phyloP scores from a whole-genome alignment of 2,113 vertebrate species.

The Cavia aperea region DNA sequence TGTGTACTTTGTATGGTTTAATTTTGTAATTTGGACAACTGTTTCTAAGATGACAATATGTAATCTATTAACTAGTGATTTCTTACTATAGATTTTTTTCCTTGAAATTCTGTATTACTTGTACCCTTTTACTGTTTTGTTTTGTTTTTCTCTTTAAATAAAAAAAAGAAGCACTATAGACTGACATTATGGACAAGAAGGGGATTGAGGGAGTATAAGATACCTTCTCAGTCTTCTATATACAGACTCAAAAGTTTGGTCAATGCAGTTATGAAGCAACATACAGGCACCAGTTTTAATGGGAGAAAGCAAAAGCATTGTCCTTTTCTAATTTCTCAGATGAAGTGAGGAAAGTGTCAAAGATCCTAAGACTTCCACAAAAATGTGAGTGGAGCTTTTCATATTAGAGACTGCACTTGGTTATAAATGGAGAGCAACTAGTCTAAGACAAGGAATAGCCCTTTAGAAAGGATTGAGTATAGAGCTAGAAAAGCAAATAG shows the following conservation, averaged over 20 bases:
- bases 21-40: too few relatives aligned
- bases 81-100: too few relatives aligned
- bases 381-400: not conserved
- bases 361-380: not conserved
- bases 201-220: not conserved
- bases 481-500: too few relatives aligned
- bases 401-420: not conserved
- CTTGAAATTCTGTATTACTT: too few relatives aligned
- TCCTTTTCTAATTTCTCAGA: not conserved
- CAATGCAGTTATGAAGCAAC: not conserved
- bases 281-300: not conserved
- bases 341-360: not conserved
- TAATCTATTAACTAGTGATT: too few relatives aligned
- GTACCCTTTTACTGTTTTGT: too few relatives aligned
- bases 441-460: not conserved
- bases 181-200: not conserved
- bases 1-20: too few relatives aligned
- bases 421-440: not conserved
- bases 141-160: too few relatives aligned
- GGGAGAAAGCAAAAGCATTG: not conserved
- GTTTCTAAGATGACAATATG: too few relatives aligned
- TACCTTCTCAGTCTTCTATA: not conserved
- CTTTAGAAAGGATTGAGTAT: not conserved
- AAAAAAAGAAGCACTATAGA: not conserved
- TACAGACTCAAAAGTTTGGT: not conserved